Percentiles rank a stretch among this genome's conserved stretches.
These are phyloP conservation scores for Torymus texanus DNA, from an alignment of 2,888 invertebrate species.

Conservation along the genomic window DNA sequence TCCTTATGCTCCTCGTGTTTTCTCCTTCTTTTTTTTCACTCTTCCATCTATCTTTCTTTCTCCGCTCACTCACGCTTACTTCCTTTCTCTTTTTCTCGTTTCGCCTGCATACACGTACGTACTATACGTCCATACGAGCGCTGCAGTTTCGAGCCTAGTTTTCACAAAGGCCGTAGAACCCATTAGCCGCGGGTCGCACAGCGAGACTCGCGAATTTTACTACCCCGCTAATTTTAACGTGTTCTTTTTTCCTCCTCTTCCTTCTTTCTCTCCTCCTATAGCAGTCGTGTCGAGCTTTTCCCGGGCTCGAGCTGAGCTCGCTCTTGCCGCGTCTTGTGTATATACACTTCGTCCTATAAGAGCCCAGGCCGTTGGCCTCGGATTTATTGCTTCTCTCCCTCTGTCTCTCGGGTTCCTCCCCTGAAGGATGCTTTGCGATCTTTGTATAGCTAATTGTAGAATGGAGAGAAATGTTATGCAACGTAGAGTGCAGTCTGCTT, in stretches of 20 bases:
- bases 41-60: no score
- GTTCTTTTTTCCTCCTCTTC: not conserved
- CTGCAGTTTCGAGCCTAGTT: not conserved
- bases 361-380: no score
- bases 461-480: no score
- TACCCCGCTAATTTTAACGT: not conserved
- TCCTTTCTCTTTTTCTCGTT: not conserved
- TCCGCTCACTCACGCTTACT: not conserved
- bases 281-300: no score
- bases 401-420: no score
- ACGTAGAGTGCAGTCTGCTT: no score
- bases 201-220: conserved; percentile 22
- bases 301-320: no score
- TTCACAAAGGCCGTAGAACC: not conserved
- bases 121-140: not conserved
- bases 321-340: no score
- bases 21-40: not conserved
- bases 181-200: conserved; percentile 11
- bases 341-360: no score
- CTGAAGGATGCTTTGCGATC: no score
- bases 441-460: no score
- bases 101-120: not conserved
- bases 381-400: no score
- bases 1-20: not conserved
- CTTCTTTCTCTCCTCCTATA: not conserved